Conservation (phyloP, 35 echinoderm and acorn worm species). For the Holothuria glaberrima region DNA sequence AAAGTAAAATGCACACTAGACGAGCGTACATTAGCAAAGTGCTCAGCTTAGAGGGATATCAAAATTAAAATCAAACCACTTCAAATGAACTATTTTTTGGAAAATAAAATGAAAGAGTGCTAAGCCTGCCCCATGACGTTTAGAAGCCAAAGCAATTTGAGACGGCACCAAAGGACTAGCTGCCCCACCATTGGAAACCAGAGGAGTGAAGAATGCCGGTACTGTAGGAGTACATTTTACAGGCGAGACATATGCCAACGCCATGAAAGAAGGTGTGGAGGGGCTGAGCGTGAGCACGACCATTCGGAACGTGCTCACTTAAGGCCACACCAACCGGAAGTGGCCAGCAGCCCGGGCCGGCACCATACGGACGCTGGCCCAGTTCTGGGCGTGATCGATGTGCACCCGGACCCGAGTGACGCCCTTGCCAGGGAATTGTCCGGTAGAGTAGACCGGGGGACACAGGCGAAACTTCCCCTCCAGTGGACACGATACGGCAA, state of each 20-base stretch:
- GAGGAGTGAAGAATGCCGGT: neutral
- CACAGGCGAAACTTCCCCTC: constrained; percentile 4
- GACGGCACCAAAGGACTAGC: constrained; percentile 5
- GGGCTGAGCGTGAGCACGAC: neutral
- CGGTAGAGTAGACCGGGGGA: neutral
- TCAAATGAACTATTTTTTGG: neutral
- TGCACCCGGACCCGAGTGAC: constrained; percentile 4
- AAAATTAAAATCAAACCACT: too few relatives aligned
- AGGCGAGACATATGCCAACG: neutral
- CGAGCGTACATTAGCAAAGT: too few relatives aligned
- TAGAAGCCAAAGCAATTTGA: neutral
- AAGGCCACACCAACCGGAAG: constrained; percentile 10
- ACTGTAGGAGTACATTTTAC: neutral
- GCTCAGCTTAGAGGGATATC: too few relatives aligned
- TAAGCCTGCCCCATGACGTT: neutral
- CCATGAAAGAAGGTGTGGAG: neutral
- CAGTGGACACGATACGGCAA: neutral
- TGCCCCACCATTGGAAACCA: neutral
- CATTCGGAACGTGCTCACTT: neutral
- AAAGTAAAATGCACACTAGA: too few relatives aligned
- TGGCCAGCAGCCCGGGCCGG: neutral
- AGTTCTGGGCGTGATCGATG: neutral
- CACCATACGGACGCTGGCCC: constrained; percentile 15
- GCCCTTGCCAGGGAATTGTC: constrained; percentile 1
- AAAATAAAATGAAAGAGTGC: neutral